A percentile compares a stretch with the other conserved stretches of the same genome.
Evolutionary conservation across 2,888 invertebrate genomes (phyloP).

Genomic region (Hypsopygia costalis): DNA sequence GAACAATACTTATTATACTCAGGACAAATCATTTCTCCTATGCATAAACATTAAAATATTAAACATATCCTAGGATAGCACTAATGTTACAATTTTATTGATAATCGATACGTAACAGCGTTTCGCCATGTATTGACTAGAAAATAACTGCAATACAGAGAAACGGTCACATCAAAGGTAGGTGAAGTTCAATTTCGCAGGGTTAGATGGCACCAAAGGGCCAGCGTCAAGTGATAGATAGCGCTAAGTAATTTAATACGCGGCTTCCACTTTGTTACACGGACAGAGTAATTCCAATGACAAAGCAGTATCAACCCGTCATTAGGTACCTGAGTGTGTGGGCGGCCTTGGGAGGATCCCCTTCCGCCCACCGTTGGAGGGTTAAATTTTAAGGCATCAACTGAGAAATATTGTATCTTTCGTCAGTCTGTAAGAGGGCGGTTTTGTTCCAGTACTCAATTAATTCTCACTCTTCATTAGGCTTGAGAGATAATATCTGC

Average conservation of each 20-base stretch:
- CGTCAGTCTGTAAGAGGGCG: slow-evolving; percentile 6
- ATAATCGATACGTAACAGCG: too few species aligned
- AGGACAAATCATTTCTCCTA: too few species aligned
- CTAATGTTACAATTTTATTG: too few species aligned
- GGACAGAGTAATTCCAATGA: slow-evolving; percentile 52
- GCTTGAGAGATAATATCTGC: not conserved
- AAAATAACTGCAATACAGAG: too few species aligned
- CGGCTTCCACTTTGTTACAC: slow-evolving; percentile 40
- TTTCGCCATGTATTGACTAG: too few species aligned
- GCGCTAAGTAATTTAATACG: slow-evolving; percentile 43
- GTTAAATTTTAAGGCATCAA: slow-evolving; percentile 14
- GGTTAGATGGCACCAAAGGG: slow-evolving; percentile 27
- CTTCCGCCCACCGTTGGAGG: slow-evolving; percentile 11
- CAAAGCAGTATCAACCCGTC: slow-evolving; percentile 40
- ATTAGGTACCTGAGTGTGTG: slow-evolving; percentile 21
- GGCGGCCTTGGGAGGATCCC: slow-evolving; percentile 14
- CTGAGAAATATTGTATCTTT: slow-evolving; percentile 8
- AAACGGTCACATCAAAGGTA: not conserved
- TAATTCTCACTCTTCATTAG: slow-evolving; percentile 6
- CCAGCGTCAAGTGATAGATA: slow-evolving; percentile 41
- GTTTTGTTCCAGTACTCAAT: slow-evolving; percentile 13
- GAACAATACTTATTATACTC: too few species aligned
- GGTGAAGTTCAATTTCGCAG: slow-evolving; percentile 32
- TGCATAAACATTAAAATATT: too few species aligned
- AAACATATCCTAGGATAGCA: too few species aligned